A percentile compares a stretch with the other conserved stretches of the same genome.
Evolutionary conservation across 2,113 vertebrate genomes (phyloP).

Genomic region (Heterocephalus glaber): DNA sequence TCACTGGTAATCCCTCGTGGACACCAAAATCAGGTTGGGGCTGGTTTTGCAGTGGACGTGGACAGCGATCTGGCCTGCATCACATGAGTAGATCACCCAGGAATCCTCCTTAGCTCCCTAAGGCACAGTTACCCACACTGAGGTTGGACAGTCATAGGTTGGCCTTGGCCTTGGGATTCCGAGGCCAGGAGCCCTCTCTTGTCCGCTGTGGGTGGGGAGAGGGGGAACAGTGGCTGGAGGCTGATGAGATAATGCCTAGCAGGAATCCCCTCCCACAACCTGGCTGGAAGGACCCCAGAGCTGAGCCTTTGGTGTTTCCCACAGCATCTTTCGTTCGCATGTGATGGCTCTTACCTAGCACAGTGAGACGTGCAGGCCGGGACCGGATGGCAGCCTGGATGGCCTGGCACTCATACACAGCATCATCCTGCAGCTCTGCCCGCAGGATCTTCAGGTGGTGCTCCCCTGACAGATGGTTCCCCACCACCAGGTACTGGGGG

Average conservation of each 20-base stretch:
- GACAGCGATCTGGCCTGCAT: no score
- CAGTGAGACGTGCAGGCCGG: slow-evolving; percentile 94
- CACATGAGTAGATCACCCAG: accelerated
- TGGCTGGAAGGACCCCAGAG: no score
- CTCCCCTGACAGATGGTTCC: slow-evolving; percentile 94
- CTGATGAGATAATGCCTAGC: neutral
- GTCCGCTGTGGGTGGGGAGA: neutral
- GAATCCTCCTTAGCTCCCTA: neutral
- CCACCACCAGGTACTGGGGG: slow-evolving; percentile 96
- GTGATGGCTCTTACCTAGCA: slow-evolving; percentile 90
- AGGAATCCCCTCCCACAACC: neutral
- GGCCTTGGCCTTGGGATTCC: neutral
- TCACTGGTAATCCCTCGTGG: neutral
- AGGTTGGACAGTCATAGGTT: neutral
- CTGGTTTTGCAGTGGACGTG: neutral
- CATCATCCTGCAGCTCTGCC: slow-evolving; percentile 96
- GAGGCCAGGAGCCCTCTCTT: neutral
- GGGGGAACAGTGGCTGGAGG: no score
- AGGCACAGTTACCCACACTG: neutral
- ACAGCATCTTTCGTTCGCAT: accelerated
- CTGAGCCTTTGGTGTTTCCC: neutral
- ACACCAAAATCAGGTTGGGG: neutral
- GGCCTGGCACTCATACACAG: slow-evolving; percentile 97
- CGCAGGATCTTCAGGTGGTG: slow-evolving; percentile 95
- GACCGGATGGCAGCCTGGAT: slow-evolving; percentile 97